These are phyloP conservation scores for Thymelicus acteon DNA, from an alignment of 2,888 invertebrate species.

Conservation along the genomic window DNA sequence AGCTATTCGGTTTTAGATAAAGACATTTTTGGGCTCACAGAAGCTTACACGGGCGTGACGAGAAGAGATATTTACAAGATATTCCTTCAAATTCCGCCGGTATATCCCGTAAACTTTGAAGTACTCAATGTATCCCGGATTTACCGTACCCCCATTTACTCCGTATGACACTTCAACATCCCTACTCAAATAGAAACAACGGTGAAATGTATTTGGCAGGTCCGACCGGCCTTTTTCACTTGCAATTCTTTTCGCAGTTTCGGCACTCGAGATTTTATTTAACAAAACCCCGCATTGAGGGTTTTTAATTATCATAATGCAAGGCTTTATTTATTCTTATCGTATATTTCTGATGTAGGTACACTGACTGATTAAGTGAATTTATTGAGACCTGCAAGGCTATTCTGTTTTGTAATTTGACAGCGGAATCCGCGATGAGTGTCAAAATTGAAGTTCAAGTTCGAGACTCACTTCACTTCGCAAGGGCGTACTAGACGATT, in stretches of 20 bases:
- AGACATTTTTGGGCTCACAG: slow-evolving; percentile 23
- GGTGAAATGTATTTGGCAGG: slow-evolving; percentile 58
- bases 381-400: no score
- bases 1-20: slow-evolving; percentile 25
- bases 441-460: no score
- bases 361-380: slow-evolving; percentile 5
- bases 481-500: no score
- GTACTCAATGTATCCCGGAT: slow-evolving; percentile 65
- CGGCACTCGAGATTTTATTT: slow-evolving; percentile 43
- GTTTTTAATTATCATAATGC: slow-evolving; percentile 14
- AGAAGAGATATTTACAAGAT: slow-evolving; percentile 24
- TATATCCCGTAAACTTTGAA: slow-evolving; percentile 63
- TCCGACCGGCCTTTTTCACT: slow-evolving; percentile 43
- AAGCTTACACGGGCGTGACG: slow-evolving; percentile 24
- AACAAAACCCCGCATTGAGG: slow-evolving; percentile 19
- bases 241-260: slow-evolving; percentile 25
- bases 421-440: no score
- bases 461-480: no score
- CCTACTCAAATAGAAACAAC: slow-evolving; percentile 72
- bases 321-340: slow-evolving; percentile 3
- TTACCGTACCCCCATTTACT: slow-evolving; percentile 66
- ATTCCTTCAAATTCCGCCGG: slow-evolving; percentile 46
- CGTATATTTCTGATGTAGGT: slow-evolving; percentile 7
- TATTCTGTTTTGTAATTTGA: no score
- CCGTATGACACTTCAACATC: slow-evolving; percentile 69